phyloP scores from a whole-genome alignment of 2,888 invertebrate genomes.

The Linnaemya vulpina region DNA sequence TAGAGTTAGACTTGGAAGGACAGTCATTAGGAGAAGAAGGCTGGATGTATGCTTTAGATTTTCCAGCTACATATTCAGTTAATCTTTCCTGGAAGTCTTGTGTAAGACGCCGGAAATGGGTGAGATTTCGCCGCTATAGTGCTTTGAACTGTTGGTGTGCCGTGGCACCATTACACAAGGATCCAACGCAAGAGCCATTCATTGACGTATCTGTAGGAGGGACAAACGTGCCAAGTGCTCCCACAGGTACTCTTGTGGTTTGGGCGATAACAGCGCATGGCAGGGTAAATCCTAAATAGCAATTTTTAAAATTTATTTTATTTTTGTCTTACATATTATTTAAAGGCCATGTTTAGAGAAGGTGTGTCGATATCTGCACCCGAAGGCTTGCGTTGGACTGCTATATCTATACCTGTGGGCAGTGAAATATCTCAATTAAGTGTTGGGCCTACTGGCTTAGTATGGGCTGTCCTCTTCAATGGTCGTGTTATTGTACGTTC shows the following conservation, averaged over 20 bases:
- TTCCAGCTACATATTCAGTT: constrained; percentile 91
- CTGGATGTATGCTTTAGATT: constrained; percentile 97
- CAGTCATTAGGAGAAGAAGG: constrained; percentile 95
- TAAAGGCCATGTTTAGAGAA: constrained; percentile 92
- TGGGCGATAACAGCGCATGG: constrained; percentile 98
- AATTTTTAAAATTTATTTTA: neutral
- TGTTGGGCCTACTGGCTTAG: constrained; percentile 92
- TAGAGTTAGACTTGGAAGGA: constrained; percentile 92
- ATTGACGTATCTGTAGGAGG: constrained; percentile 96
- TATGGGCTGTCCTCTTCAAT: constrained; percentile 94
- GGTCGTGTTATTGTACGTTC: constrained; percentile 92
- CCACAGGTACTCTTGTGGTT: constrained; percentile 90
- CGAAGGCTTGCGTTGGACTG: constrained; percentile 94
- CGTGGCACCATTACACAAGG: constrained; percentile 93
- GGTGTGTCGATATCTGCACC: constrained; percentile 92
- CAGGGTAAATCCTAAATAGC: constrained; percentile 84
- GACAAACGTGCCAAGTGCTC: constrained; percentile 90
- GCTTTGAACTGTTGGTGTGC: constrained; percentile 97
- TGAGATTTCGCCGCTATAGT: constrained; percentile 92
- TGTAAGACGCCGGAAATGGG: constrained; percentile 95
- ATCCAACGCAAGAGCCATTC: constrained; percentile 95
- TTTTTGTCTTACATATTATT: neutral
- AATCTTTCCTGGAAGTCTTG: constrained; percentile 95
- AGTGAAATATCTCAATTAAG: constrained; percentile 93
- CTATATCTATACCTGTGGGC: constrained; percentile 89